Evolutionary conservation across 2,888 invertebrate genomes (phyloP).

Genomic region (Alloscopus bannaensis): DNA sequence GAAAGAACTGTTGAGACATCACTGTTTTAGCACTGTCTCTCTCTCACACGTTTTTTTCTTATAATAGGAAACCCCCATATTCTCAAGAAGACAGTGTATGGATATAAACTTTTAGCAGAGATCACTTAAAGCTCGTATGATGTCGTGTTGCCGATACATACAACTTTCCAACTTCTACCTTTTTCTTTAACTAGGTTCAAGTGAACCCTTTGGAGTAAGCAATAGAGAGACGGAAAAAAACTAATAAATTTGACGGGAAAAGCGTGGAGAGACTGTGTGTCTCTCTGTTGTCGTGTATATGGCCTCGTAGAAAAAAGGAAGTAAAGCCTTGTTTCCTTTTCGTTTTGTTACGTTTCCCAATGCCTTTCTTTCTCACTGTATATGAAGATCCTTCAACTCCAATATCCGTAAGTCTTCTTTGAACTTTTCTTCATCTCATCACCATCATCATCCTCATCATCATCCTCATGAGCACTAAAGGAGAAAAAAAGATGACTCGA

Average conservation of each 20-base stretch:
- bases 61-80: not conserved
- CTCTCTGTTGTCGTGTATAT: no score
- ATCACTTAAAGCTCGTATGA: not conserved
- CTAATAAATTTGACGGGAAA: slow-evolving; percentile 23
- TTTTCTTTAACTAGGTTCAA: not conserved
- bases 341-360: slow-evolving; percentile 1
- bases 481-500: not conserved
- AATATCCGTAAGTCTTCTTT: slow-evolving; percentile 50
- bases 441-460: slow-evolving; percentile 24
- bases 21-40: no score
- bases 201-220: not conserved
- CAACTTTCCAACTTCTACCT: slow-evolving; percentile 5
- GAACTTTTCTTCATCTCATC: slow-evolving; percentile 42
- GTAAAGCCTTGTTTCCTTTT: slow-evolving; percentile 23
- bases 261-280: no score
- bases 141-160: not conserved
- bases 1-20: no score
- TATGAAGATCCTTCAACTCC: slow-evolving; percentile 38
- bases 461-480: slow-evolving; percentile 1
- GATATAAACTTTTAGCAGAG: not conserved
- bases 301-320: not conserved
- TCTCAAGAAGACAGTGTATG: not conserved
- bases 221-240: slow-evolving; percentile 16
- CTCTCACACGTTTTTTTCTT: not conserved
- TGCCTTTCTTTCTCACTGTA: not conserved